Conservation (phyloP, 2,113 vertebrate genomes). For the Empidonax traillii region DNA sequence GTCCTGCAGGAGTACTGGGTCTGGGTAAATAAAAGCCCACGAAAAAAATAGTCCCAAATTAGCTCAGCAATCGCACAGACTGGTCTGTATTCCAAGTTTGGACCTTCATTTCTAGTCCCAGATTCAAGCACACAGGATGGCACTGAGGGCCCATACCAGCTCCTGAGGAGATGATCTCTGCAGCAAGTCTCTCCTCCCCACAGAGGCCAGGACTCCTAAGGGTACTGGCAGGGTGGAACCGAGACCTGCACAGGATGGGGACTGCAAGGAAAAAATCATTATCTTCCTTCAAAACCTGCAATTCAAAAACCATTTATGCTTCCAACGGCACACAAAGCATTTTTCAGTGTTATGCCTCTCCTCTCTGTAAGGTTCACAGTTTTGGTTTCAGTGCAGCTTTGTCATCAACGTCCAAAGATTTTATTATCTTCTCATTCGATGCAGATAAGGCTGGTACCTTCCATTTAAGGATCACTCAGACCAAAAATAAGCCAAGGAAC, state of each 20-base stretch:
- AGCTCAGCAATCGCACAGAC: not conserved
- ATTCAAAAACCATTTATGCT: not conserved
- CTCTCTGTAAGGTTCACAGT: not conserved
- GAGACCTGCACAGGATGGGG: not conserved
- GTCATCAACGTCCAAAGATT: not conserved
- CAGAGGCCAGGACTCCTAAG: not conserved
- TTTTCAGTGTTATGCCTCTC: not conserved
- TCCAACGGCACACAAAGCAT: not conserved
- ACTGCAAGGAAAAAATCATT: not conserved
- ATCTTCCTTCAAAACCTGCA: not conserved
- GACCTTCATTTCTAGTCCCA: not conserved
- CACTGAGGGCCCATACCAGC: not conserved
- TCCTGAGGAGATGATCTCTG: not conserved
- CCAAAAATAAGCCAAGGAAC: not conserved
- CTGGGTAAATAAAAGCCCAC: not conserved
- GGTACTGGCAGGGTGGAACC: not conserved
- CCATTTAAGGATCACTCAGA: not conserved
- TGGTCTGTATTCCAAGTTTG: not conserved
- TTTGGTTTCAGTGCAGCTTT: not conserved
- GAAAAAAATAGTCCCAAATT: not conserved
- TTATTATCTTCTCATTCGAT: not conserved
- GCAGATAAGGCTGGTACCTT: not conserved
- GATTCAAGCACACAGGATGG: rapidly evolving
- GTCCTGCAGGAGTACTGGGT: not conserved
- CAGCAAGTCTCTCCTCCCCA: not conserved